Conservation (phyloP, 2,797 vertebrate genomes). For the Anniella stebbinsi region DNA sequence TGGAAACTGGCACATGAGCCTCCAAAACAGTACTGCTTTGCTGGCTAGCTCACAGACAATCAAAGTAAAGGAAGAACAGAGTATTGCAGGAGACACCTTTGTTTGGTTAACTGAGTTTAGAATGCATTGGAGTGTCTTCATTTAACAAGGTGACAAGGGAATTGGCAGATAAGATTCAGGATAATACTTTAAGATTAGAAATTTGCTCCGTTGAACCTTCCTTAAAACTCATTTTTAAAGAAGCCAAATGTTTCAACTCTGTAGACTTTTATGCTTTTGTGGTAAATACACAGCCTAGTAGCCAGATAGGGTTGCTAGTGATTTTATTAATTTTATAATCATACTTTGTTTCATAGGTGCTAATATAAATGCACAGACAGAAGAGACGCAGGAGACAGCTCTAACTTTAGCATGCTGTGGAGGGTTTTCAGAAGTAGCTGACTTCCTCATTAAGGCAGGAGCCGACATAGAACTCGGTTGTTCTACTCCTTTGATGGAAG, state of each 20-base stretch:
- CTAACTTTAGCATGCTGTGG: constrained; percentile 97
- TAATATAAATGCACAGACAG: constrained; percentile 98
- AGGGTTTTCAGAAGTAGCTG: constrained; percentile 97
- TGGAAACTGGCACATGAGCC: not conserved
- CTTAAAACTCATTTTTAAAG: not conserved
- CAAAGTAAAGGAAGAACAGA: not conserved
- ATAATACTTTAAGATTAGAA: not conserved
- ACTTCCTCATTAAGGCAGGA: constrained; percentile 98
- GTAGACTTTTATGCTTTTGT: not conserved
- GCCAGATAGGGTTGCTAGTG: not conserved
- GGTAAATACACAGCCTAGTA: not conserved
- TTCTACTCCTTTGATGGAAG: constrained; percentile 98
- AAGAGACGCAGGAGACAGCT: constrained; percentile 98
- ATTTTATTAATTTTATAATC: constrained; percentile 3
- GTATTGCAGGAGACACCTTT: not conserved
- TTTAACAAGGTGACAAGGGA: not conserved
- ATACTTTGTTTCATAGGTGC: constrained; percentile 83
- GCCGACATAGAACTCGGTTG: constrained; percentile 98
- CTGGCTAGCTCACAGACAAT: not conserved
- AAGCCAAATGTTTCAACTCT: not conserved
- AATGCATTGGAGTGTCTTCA: not conserved
- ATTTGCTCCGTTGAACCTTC: not conserved
- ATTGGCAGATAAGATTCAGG: not conserved
- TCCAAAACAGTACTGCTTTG: not conserved
- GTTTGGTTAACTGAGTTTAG: not conserved